Evolutionary conservation across 23 tunicate species (phyloP), one percentile per base, ranked within the genome.

Genomic region (Trididemnum nubilum): DNA sequence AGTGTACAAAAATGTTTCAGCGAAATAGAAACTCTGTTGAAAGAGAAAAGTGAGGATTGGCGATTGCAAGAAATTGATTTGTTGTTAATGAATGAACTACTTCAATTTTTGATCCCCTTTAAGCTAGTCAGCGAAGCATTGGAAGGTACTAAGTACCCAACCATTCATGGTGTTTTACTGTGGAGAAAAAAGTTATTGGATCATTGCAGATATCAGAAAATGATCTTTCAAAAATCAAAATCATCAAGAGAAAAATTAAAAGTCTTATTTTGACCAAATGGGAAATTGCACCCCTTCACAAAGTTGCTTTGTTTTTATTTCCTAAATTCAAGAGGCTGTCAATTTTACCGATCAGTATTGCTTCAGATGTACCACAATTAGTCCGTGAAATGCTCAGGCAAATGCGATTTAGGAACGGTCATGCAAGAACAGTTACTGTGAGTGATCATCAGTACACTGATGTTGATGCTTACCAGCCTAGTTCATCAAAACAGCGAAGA

Each of bases 131-230:
- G 67, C n/a, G 67, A 61, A 21, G 67, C 67, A n/a, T 12, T 61
- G 67, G 67, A 61, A 25, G 67, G 67, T n/a, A 4, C 4, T 61
- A 61, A 61, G 29, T 61, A 61, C 29, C 67, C 67, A 15, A 61
- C 67, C 4, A 61, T 61, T 21, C 67, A 61, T 61, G 67, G 67
- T 21, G 67, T 61, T 15, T 61, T 61, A 26, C 26, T 61, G 67
- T 61, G 67, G 67, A 61, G n/a, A 61, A 61, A 22, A 61, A 61
- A 61, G 26, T 25, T 61, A 4, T 61, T 61, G 26, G 67, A 61
- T 61, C 67, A 61, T 61, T 61, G 67, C 26, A 61, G 27, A n/a
- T 61, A 4, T 5, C 67, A 4, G 5, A 12, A 22, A 21, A 21
- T 61, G 67, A 61, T 25, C 21, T 22, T 25, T 22, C 67, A 61